Evolutionary conservation across 2,888 invertebrate genomes (phyloP).

Genomic region (Boloria selene): DNA sequence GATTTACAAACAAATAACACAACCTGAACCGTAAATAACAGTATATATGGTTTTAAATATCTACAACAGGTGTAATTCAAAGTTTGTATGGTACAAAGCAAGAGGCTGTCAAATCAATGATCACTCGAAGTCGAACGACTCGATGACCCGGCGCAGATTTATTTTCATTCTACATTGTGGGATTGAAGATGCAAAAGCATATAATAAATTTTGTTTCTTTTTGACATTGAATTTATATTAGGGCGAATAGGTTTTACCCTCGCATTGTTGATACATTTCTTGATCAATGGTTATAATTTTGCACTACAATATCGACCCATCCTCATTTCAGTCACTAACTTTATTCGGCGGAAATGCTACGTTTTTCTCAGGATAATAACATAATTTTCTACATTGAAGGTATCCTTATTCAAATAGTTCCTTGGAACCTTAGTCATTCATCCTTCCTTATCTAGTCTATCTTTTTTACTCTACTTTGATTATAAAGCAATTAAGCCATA

Average conservation of each 20-base stretch:
- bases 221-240: neutral
- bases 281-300: too few species aligned
- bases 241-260: neutral
- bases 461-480: too few species aligned
- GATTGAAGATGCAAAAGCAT: constrained; percentile 17
- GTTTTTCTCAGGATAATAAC: too few species aligned
- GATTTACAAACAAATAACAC: neutral
- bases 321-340: too few species aligned
- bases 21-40: constrained; percentile 4
- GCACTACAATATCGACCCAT: too few species aligned
- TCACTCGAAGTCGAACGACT: constrained; percentile 44
- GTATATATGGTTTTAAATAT: constrained; percentile 23
- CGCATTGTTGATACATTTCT: neutral
- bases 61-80: neutral
- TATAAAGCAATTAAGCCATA: too few species aligned
- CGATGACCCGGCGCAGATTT: constrained; percentile 44
- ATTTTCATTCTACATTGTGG: constrained; percentile 37
- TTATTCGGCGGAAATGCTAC: too few species aligned
- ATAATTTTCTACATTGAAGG: too few species aligned
- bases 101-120: constrained; percentile 51
- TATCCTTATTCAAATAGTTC: too few species aligned
- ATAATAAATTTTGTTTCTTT: constrained; percentile 18
- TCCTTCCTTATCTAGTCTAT: too few species aligned
- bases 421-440: too few species aligned
- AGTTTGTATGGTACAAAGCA: constrained; percentile 33